Evolutionary conservation across 2,888 invertebrate species (phyloP), one percentile per base, ranked within the genome.

Genomic region (Corbicula japonica): DNA sequence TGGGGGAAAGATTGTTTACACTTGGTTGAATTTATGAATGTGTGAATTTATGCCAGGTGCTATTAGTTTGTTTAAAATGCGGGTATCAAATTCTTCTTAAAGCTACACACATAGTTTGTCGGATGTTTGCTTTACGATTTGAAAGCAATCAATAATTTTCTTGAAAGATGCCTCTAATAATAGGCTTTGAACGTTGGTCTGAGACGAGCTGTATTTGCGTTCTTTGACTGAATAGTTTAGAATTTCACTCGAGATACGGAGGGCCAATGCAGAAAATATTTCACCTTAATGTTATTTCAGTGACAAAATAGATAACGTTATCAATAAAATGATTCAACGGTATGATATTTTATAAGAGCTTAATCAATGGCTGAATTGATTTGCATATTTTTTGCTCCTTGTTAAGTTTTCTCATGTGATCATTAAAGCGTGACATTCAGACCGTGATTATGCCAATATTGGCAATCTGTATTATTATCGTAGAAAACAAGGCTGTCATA

Each of bases 11-110:
- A 66, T 75, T 79, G 71, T 79, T 75, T 75, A 71, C 75, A 79
- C 79, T 38, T 38, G 50, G 54, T 34, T 74, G 70, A 74, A 74
- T 79, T 79, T 74, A 77, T 70, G 74, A 79, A 79, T 79, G 74
- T 79, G 78, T 60, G 70, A 79, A 79, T 74, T 65, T 79, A 61
- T 62, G 65, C 78, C 78, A 79, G 78, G 78, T 79, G 78, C 70
- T 65, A 60, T 50, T 60, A 35, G 28, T 28, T 38, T 41, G 52
- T 21, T 26, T n/a, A 30, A 56, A 44, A 58, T 54, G 52, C 32
- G 41, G 76, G 71, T 77, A 77, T 77, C 77, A 72, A 72, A 77
- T 77, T 72, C 44, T 28, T 41, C 32, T 60, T 65, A 32, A 48
- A 70, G 70, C 65, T 76, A 58, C 48, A 48, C 70, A 65, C 44